phyloP scores from a whole-genome alignment of 1,140 invertebrate genomes.

The Drosophila navojoa region DNA sequence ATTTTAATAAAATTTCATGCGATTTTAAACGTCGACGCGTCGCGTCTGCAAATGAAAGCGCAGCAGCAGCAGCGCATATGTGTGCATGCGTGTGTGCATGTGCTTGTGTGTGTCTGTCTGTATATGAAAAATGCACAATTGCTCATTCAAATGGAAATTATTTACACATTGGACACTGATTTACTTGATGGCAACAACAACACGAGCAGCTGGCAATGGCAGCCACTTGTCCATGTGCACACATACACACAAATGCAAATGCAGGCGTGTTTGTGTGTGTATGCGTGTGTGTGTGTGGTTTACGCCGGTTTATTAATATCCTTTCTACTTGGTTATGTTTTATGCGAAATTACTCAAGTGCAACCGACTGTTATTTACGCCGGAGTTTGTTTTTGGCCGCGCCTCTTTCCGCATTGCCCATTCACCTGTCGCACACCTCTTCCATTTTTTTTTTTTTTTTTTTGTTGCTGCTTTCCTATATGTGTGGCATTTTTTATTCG shows the following conservation, averaged over 20 bases:
- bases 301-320: conserved; percentile 83
- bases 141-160: conserved; percentile 83
- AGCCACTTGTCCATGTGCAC: conserved; percentile 51
- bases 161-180: conserved; percentile 83
- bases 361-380: conserved; percentile 75
- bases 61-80: conserved; percentile 20
- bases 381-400: conserved; percentile 39
- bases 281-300: conserved; percentile 54
- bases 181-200: conserved; percentile 67
- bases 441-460: neutral
- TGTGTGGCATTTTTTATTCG: conserved; percentile 41
- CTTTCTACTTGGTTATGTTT: conserved; percentile 82
- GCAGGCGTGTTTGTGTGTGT: conserved; percentile 8
- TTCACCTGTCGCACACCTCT: neutral
- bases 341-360: conserved; percentile 83
- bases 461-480: conserved; percentile 18
- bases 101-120: conserved; percentile 27
- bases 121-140: conserved; percentile 79
- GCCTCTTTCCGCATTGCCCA: conserved; percentile 6
- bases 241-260: neutral
- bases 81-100: neutral
- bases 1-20: conserved; percentile 84
- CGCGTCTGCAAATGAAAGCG: conserved; percentile 70
- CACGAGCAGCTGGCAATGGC: conserved; percentile 55
- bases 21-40: conserved; percentile 76